Evolutionary conservation across 92 coral and sea anemone species (phyloP).

Genomic region (Phenganax stokvisi): DNA sequence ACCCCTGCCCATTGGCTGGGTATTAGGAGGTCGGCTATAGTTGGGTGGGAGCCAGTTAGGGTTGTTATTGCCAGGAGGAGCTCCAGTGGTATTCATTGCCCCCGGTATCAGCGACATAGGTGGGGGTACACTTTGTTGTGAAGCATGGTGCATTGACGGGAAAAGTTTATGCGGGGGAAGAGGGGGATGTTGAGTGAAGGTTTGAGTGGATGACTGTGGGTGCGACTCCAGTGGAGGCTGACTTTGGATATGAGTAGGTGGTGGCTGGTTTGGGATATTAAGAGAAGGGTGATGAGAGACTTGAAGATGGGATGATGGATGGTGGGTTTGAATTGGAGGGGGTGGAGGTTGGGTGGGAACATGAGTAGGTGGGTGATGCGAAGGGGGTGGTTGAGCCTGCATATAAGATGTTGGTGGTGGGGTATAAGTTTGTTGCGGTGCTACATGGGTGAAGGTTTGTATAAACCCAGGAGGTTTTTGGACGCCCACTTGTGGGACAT

Average conservation of each 20-base stretch:
- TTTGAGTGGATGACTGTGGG: background rate
- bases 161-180: slow-evolving; percentile 17
- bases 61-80: slow-evolving; percentile 12
- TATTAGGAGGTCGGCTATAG: slow-evolving; percentile 20
- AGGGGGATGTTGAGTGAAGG: slow-evolving; percentile 3
- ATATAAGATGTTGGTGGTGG: slow-evolving; percentile 26
- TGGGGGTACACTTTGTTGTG: background rate
- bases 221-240: background rate
- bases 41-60: slow-evolving; percentile 16
- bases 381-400: slow-evolving; percentile 14
- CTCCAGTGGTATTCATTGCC: slow-evolving; percentile 3
- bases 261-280: slow-evolving; percentile 51
- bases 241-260: slow-evolving; percentile 17
- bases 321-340: slow-evolving; percentile 42
- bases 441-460: no score
- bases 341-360: slow-evolving; percentile 78
- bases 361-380: slow-evolving; percentile 56
- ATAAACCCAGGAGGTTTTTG: slow-evolving; percentile 8
- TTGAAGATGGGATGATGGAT: background rate
- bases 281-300: slow-evolving; percentile 46
- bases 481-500: slow-evolving; percentile 1
- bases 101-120: slow-evolving; percentile 1
- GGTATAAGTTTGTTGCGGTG: slow-evolving; percentile 47
- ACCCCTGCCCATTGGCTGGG: slow-evolving; percentile 63
- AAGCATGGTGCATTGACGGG: background rate